Evolutionary conservation across 2,888 invertebrate genomes (phyloP).

Genomic region (Phrixothrix hirtus): DNA sequence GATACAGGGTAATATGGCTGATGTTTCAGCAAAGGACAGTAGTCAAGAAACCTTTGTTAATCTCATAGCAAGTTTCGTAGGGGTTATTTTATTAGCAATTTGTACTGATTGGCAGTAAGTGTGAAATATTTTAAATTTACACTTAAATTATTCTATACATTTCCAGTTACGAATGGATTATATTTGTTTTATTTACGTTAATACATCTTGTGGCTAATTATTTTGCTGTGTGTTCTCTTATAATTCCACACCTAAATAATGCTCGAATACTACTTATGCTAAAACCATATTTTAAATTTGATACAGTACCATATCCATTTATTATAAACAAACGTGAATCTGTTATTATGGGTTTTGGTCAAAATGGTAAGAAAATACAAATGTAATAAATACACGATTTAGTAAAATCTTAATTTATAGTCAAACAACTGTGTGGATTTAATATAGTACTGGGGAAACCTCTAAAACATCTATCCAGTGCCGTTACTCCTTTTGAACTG

Average conservation of each 20-base stretch:
- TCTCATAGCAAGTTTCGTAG: conserved; percentile 79
- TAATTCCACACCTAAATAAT: conserved; percentile 80
- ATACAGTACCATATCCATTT: conserved; percentile 65
- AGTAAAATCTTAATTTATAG: conserved; percentile 59
- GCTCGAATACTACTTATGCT: conserved; percentile 74
- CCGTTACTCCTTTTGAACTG: conserved; percentile 46
- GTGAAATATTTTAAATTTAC: neutral
- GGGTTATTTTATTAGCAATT: conserved; percentile 72
- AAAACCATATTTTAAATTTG: conserved; percentile 66
- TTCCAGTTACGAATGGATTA: conserved; percentile 70
- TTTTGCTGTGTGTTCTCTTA: conserved; percentile 78
- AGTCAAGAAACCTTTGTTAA: conserved; percentile 97
- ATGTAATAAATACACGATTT: no score
- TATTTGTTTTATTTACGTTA: conserved; percentile 74
- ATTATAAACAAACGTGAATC: conserved; percentile 74
- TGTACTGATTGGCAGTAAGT: conserved; percentile 62
- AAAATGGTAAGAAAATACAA: conserved; percentile 49
- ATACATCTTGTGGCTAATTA: conserved; percentile 89
- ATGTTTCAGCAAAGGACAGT: conserved; percentile 92
- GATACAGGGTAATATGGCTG: conserved; percentile 85
- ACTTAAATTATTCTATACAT: neutral
- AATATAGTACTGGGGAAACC: conserved; percentile 65
- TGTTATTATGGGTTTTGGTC: conserved; percentile 63
- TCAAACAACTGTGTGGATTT: conserved; percentile 64
- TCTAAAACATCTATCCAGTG: conserved; percentile 51